phyloP scores from a whole-genome alignment of 2,113 vertebrate genomes.

The Illadopsis cleaveri region DNA sequence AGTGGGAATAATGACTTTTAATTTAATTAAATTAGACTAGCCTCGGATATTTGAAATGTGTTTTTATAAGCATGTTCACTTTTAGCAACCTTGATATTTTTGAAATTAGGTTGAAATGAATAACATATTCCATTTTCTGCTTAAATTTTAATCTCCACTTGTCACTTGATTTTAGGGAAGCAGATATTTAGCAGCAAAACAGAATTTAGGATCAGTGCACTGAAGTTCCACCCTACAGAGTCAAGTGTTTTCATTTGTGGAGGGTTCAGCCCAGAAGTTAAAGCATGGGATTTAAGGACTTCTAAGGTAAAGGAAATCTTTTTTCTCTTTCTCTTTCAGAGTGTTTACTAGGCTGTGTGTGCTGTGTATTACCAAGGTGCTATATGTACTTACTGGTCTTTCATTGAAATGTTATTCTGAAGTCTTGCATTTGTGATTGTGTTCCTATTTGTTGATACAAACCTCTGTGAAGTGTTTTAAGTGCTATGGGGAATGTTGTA shows the following conservation, averaged over 20 bases:
- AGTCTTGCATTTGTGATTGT: not conserved
- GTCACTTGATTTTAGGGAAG: slow-evolving; percentile 76
- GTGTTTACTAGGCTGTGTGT: not conserved
- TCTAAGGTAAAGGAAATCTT: slow-evolving; percentile 80
- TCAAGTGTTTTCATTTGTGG: slow-evolving; percentile 87
- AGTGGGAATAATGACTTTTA: not conserved
- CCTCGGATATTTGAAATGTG: not conserved
- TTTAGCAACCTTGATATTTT: not conserved
- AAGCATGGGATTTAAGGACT: slow-evolving; percentile 90
- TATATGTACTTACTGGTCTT: not conserved
- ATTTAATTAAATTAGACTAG: not conserved
- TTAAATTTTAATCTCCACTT: not conserved
- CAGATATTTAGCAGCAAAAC: slow-evolving; percentile 78
- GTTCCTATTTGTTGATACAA: not conserved
- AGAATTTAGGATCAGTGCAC: slow-evolving; percentile 84
- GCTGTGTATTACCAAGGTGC: not conserved
- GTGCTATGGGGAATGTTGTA: not conserved
- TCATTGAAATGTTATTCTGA: not conserved
- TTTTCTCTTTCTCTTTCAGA: not conserved
- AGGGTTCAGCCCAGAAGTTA: slow-evolving; percentile 89
- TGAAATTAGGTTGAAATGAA: not conserved
- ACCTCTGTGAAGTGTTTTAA: not conserved
- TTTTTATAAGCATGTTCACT: not conserved
- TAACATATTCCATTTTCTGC: not conserved
- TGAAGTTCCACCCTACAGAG: slow-evolving; percentile 82